phyloP scores from a whole-genome alignment of 1,140 invertebrate species.

The Sminthurinus signatus region DNA sequence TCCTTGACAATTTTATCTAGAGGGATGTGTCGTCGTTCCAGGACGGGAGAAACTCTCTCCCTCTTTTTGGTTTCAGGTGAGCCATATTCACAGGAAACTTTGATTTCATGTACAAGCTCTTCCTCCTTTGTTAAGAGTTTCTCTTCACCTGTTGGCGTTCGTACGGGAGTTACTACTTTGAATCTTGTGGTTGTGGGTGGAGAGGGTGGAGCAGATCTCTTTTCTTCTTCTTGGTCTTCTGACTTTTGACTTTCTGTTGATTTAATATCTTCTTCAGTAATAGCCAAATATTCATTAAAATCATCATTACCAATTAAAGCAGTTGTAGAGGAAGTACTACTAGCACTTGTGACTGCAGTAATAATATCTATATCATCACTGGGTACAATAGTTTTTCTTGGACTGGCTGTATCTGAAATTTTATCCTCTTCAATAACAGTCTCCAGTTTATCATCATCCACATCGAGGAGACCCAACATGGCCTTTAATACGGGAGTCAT shows the following conservation, averaged over 20 bases:
- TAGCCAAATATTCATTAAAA: conserved; percentile 1
- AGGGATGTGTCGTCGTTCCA: conserved; percentile 5
- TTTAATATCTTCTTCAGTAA: not conserved
- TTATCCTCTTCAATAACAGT: conserved; percentile 29
- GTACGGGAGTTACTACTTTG: conserved; percentile 14
- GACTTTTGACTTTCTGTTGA: not conserved
- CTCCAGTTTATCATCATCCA: conserved; percentile 35
- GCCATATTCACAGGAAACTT: conserved; percentile 24
- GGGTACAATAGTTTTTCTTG: not conserved
- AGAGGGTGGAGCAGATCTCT: not conserved
- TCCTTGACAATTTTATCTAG: conserved; percentile 15
- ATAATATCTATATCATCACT: too few relatives aligned
- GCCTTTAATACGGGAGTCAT: conserved; percentile 35
- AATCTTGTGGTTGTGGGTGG: conserved; percentile 23
- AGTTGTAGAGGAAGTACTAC: not conserved
- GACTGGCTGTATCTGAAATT: conserved; percentile 4
- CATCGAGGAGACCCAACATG: conserved; percentile 30
- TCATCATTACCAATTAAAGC: not conserved
- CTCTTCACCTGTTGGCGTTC: conserved; percentile 22
- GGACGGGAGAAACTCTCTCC: conserved; percentile 17
- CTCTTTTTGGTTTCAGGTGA: not conserved
- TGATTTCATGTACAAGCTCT: conserved; percentile 31
- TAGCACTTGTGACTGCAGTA: too few relatives aligned
- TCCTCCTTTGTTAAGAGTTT: conserved; percentile 22
- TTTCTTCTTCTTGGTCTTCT: conserved; percentile 16